Conservation (phyloP, 2,113 vertebrate genomes). For the Tetraodon nigroviridis region DNA sequence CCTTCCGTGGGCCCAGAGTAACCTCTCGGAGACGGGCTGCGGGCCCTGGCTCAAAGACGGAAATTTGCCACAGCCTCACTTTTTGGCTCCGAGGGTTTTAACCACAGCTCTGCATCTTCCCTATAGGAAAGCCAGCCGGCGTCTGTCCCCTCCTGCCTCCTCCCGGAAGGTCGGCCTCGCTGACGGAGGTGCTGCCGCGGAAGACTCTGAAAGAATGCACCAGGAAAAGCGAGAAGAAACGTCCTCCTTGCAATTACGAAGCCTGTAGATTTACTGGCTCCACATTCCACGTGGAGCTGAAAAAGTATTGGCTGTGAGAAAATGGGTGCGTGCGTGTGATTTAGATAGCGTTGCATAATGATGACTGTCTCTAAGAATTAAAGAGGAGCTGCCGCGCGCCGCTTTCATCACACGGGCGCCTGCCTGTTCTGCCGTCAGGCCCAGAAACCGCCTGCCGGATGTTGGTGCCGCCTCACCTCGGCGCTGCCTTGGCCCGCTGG, state of each 20-base stretch:
- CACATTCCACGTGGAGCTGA: constrained; percentile 56
- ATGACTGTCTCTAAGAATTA: constrained; percentile 61
- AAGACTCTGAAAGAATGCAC: constrained; percentile 57
- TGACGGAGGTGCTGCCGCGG: constrained; percentile 45
- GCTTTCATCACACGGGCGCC: constrained; percentile 75
- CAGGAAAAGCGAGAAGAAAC: constrained; percentile 30
- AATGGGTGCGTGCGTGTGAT: constrained; percentile 44
- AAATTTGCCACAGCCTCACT: constrained; percentile 40
- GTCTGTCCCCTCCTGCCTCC: constrained; percentile 38
- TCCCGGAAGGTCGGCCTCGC: constrained; percentile 39
- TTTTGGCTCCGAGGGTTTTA: constrained; percentile 29
- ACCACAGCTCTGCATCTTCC: constrained; percentile 42
- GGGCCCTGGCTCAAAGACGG: constrained; percentile 26
- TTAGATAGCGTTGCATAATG: constrained; percentile 55
- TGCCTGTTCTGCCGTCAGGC: constrained; percentile 40
- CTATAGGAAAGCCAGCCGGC: constrained; percentile 49
- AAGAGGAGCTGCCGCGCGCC: constrained; percentile 51
- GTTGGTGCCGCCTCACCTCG: constrained; percentile 57
- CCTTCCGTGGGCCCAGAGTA: constrained; percentile 31
- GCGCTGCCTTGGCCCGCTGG: constrained; percentile 5
- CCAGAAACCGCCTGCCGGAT: constrained; percentile 44
- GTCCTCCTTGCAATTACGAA: constrained; percentile 63
- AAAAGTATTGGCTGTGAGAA: constrained; percentile 49
- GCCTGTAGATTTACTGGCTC: constrained; percentile 58
- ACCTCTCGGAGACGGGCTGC: constrained; percentile 23